Base-by-base conservation (phyloP, 2,797 vertebrate genomes). In the Sebastes nivosus region DNA sequence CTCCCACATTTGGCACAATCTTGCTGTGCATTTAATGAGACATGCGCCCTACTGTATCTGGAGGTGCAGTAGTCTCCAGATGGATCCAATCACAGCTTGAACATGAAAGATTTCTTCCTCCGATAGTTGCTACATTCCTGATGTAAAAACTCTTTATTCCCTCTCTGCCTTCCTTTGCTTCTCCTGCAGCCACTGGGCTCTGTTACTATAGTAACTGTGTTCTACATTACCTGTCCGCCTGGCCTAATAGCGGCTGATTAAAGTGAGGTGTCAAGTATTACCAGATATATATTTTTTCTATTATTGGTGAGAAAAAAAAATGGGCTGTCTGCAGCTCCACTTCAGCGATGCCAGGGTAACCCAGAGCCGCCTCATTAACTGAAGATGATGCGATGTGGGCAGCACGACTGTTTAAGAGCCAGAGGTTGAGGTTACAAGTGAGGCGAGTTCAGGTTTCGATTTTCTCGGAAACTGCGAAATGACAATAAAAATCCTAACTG, bases 191-290 rank as follows among this genome's bases (percentile, higher is more conserved):
- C 75, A 69, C 65, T 2, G 64, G 75, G 63, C 69, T 77, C 82
- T 25, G 89, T 93, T 87, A 81, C 92, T 88, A 93, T 92, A 88
- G 92, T 86, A 86, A 93, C 92, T 12, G 64, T 52, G 73, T 72
- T 82, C 68, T n/a, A 57, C 66, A 84, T 75, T 77, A 86, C 75
- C 77, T 88, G 55, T 59, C 69, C 20, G 0, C 61, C 72, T 52
- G n/a, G 30, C 46, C 58, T 74, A 69, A 77, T 74, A 69, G 65
- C 61, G 82, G 80, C 57, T 34, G 65, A 87, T 87, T 86, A 75
- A 83, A 77, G 63, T 60, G 36, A 81, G 59, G 22, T 79, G 72
- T 72, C 77, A 75, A 55, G 50, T 59, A 52, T 66, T 46, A 67
- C 27, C 16, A 42, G 57, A 72, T 60, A 8, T 67, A 63, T 71